These are phyloP conservation scores for Halichoerus grypus DNA, from an alignment of 2,113 vertebrate genomes.

Conservation along the genomic window DNA sequence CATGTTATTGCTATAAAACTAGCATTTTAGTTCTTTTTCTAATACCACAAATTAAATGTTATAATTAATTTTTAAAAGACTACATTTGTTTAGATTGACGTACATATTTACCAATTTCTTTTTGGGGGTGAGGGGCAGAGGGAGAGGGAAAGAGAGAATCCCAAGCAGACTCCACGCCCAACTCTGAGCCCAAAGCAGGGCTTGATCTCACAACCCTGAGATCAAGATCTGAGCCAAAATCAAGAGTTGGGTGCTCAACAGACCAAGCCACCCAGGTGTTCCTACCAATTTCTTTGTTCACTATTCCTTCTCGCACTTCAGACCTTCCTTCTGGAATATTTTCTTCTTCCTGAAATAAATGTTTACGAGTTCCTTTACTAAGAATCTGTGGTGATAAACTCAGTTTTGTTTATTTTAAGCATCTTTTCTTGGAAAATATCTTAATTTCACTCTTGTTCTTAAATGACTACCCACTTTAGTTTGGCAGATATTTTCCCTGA, in stretches of 20 bases:
- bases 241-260: background rate
- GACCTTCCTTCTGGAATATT: background rate
- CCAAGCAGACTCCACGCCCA: background rate
- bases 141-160: background rate
- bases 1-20: background rate
- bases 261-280: background rate
- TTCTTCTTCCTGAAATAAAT: background rate
- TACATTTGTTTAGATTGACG: background rate
- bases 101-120: background rate
- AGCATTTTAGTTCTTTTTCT: slow-evolving; percentile 3
- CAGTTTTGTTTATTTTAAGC: background rate
- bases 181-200: background rate
- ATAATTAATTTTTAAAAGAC: slow-evolving; percentile 5
- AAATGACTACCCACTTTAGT: background rate
- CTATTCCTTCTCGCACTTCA: background rate
- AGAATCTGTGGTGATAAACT: background rate
- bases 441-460: background rate
- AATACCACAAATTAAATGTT: background rate
- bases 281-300: background rate
- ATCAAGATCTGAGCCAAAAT: background rate
- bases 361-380: background rate
- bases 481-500: background rate
- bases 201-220: background rate
- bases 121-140: background rate
- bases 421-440: background rate